phyloP scores from a whole-genome alignment of 2,888 invertebrate genomes.

The Halictus ligatus region DNA sequence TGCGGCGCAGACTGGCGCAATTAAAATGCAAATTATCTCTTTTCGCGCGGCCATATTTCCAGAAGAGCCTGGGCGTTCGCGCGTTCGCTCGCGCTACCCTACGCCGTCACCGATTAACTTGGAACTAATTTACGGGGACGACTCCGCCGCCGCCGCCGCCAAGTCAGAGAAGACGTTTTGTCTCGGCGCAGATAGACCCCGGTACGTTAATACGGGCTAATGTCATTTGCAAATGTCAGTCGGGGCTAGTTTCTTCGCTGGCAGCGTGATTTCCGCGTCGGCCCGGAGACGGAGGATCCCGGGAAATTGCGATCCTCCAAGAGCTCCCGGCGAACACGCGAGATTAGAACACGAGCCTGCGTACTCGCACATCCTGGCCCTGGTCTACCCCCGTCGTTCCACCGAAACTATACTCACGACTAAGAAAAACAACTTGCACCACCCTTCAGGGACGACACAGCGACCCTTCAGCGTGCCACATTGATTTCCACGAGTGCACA shows the following conservation, averaged over 20 bases:
- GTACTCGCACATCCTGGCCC: background rate
- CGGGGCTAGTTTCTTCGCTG: slow-evolving; percentile 52
- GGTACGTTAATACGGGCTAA: slow-evolving; percentile 67
- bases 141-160: slow-evolving; percentile 44
- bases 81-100: slow-evolving; percentile 59
- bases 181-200: slow-evolving; percentile 52
- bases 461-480: too few species aligned
- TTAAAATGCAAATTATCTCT: slow-evolving; percentile 82
- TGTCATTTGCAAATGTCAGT: slow-evolving; percentile 70
- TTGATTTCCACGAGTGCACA: too few species aligned
- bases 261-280: slow-evolving; percentile 26
- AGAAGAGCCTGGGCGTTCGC: slow-evolving; percentile 32
- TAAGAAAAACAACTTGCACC: too few species aligned
- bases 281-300: background rate
- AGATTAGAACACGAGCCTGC: slow-evolving; percentile 1
- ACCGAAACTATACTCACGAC: background rate
- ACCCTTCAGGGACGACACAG: too few species aligned
- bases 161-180: slow-evolving; percentile 51
- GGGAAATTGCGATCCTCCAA: slow-evolving; percentile 4
- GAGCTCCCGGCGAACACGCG: background rate
- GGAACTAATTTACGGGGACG: slow-evolving; percentile 78
- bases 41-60: slow-evolving; percentile 72
- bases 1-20: slow-evolving; percentile 72
- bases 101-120: slow-evolving; percentile 79
- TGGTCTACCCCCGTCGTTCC: background rate